Base-by-base conservation (phyloP, 2,113 vertebrate genomes). In the Sinosuthora webbiana region DNA sequence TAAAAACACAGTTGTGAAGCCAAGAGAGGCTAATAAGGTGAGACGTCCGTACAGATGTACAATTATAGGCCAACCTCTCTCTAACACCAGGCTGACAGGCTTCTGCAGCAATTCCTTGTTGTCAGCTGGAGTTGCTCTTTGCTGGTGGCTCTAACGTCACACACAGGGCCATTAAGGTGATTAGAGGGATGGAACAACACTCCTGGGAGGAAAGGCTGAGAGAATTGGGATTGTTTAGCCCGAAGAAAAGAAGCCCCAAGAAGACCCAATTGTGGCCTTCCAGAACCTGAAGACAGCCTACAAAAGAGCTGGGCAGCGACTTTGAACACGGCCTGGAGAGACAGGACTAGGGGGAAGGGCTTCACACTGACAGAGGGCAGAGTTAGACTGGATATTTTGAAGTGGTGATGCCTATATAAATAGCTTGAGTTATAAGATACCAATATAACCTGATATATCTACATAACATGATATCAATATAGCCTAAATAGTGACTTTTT, bases 91-190 rank as follows among this genome's bases (percentile, higher is more conserved):
- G 22, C 1, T 25, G 19, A 57, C 10, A 37, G 28, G 24, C 56
- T 35, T 21, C 15, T 5, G 12, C 22, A 83, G 42, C 31, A 42
- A 37, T 2, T 23, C 35, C 18, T 41, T 15, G 4, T 15, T 25
- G 11, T 25, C 10, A 27, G 45, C 44, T 13, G 31, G 20, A 31
- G 14, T 5, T 11, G 21, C 3, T 20, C 59, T 25, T 30, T 37
- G 53, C 39, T 35, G 45, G 27, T 9, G 22, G n/a, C 37, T 5
- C 1, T 6, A 6, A 2, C 18, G 7, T n/a, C 2, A 7, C 10
- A 60, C 18, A 30, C 4, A n/a, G 5, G 17, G 18, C 13, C 76
- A 39, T 31, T 64, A 73, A 57, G 18, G 28, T 41, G 11, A 64
- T 33, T 23, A 74, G 4, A 42, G 21, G 8, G 17, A 50, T 16